Evolutionary conservation across 2,888 invertebrate genomes (phyloP).

Genomic region (Apamea epomidion): DNA sequence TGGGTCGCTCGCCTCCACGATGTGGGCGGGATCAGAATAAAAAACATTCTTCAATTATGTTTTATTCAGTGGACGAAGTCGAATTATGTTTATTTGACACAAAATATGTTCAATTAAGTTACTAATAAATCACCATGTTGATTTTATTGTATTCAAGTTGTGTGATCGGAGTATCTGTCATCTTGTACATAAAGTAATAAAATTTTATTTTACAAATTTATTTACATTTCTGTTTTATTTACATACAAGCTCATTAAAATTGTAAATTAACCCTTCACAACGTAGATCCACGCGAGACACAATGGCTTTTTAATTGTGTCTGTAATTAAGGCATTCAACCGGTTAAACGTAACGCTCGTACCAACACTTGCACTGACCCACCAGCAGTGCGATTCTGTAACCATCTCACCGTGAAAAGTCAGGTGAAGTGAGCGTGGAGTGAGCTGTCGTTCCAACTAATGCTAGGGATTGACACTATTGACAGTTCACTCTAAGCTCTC

Average conservation of each 20-base stretch:
- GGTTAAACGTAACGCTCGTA: background rate
- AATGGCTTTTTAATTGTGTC: too few species aligned
- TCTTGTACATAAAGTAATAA: constrained; percentile 89
- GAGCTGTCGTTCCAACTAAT: too few species aligned
- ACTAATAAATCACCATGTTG: constrained; percentile 75
- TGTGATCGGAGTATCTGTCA: constrained; percentile 83
- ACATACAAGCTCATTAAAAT: constrained; percentile 33
- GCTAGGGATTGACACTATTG: too few species aligned
- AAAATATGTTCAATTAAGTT: constrained; percentile 63
- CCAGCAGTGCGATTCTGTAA: too few species aligned
- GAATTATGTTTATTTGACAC: constrained; percentile 56
- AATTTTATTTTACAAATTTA: constrained; percentile 82
- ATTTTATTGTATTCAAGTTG: constrained; percentile 79
- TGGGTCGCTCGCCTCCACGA: constrained; percentile 24
- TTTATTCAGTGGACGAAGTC: constrained; percentile 63
- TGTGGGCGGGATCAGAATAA: constrained; percentile 24
- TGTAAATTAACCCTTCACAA: too few species aligned
- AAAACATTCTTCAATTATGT: constrained; percentile 4
- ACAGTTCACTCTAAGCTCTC: too few species aligned
- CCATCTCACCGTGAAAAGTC: too few species aligned
- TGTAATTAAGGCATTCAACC: too few species aligned
- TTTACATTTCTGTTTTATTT: constrained; percentile 78
- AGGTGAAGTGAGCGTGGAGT: too few species aligned
- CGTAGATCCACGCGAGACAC: too few species aligned
- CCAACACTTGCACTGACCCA: background rate